Conservation (phyloP, 2,797 vertebrate genomes). For the Coluber constrictor region DNA sequence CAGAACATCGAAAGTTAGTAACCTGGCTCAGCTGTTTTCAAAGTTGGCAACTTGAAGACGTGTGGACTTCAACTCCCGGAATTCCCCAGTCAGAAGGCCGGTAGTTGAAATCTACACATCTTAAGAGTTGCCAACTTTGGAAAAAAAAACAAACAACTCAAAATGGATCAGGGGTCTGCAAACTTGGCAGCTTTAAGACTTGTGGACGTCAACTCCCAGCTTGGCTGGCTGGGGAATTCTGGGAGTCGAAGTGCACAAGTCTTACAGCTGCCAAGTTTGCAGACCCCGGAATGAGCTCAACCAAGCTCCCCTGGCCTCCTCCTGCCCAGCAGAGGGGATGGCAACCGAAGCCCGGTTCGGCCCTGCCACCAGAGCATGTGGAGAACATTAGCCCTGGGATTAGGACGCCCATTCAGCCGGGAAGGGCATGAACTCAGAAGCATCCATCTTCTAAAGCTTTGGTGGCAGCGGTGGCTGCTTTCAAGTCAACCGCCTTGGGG, state of each 20-base stretch:
- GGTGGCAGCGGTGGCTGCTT: not conserved
- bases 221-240: not conserved
- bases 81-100: too few relatives aligned
- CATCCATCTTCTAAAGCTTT: not conserved
- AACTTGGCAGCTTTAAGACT: too few relatives aligned
- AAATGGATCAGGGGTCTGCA: too few relatives aligned
- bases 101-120: not conserved
- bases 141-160: not conserved
- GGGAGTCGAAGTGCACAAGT: not conserved
- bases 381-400: not conserved
- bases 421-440: not conserved
- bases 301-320: not conserved
- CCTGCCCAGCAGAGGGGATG: not conserved
- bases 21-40: not conserved
- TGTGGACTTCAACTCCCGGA: not conserved
- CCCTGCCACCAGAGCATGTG: accelerated
- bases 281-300: not conserved
- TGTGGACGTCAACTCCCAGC: too few relatives aligned
- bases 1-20: not conserved
- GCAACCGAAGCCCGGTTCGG: accelerated
- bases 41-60: not conserved
- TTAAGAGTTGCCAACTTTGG: not conserved
- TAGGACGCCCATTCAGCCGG: not conserved
- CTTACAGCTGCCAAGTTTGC: not conserved
- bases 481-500: not conserved